A percentile compares a stretch with the other conserved stretches of the same genome.
These are phyloP conservation scores for Drosophila repletoides DNA, from an alignment of 1,140 invertebrate genomes.

Conservation along the genomic window DNA sequence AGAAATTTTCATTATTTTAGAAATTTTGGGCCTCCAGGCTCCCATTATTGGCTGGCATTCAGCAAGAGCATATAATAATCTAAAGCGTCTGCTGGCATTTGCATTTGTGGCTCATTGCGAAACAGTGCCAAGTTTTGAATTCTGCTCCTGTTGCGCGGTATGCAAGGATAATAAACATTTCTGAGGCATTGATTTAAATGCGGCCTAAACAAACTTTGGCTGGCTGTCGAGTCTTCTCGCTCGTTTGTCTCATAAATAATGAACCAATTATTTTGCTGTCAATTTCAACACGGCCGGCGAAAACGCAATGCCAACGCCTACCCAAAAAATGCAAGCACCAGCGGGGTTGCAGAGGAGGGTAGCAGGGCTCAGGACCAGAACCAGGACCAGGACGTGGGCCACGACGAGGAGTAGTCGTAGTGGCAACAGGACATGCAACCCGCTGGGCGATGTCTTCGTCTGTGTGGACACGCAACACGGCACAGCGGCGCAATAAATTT, in stretches of 20 bases:
- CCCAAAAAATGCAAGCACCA: constrained; percentile 13
- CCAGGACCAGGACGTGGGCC: too few relatives aligned
- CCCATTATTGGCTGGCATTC: neutral
- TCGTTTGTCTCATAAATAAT: constrained; percentile 77
- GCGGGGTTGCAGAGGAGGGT: neutral
- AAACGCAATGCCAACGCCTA: constrained; percentile 71
- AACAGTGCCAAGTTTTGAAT: neutral
- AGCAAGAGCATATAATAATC: neutral
- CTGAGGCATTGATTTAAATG: constrained; percentile 42
- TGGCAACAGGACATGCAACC: constrained; percentile 62
- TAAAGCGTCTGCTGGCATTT: neutral
- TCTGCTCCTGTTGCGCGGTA: constrained; percentile 1
- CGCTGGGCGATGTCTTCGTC: constrained; percentile 50
- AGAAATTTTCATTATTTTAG: too few relatives aligned
- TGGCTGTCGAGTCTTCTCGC: constrained; percentile 23
- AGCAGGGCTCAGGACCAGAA: neutral
- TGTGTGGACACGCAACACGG: constrained; percentile 67
- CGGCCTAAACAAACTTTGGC: constrained; percentile 53
- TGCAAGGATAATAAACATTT: constrained; percentile 23
- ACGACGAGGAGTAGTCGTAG: constrained; percentile 4
- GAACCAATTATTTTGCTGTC: constrained; percentile 82
- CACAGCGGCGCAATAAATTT: constrained; percentile 72
- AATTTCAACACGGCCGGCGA: constrained; percentile 80
- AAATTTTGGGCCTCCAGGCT: neutral
- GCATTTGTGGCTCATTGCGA: neutral